Base-by-base conservation (phyloP, 2,113 vertebrate species). In the Channa argus region DNA sequence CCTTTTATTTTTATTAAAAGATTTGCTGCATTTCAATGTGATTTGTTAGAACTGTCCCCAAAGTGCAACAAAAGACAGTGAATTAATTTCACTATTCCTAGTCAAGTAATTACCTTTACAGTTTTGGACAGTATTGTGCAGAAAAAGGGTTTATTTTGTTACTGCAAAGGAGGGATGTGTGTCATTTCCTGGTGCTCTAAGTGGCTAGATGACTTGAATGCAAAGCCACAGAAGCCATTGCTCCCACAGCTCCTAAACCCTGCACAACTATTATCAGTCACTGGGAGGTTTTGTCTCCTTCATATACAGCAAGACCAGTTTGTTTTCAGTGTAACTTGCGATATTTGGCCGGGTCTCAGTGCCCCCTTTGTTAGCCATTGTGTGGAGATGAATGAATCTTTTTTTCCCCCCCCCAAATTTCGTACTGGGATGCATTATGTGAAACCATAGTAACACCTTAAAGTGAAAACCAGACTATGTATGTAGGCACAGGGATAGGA, bases 101-200 rank as follows among this genome's bases (percentile, higher is more conserved):
- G 33, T 1, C 0, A 53, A 37, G 51, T 15, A 56, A 76, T 68
- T 58, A 62, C 63, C n/a, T 36, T 2, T 43, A 9, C 37, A 11
- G 58, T 63, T 65, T 68, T 33, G 36, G 5, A 59, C 38, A 6
- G 49, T 43, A 45, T 55, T 51, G 36, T 47, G n/a, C 12, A 64
- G 38, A 62, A 75, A 63, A 11, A 34, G 37, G 61, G 61, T 82
- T 79, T 61, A 75, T 91, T 91, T 88, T 93, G 91, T 89, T 89
- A 90, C 89, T 76, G 70, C 84, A 66, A 84, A 92, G 70, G 65
- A 82, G 63, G 83, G 90, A 91, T 88, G 79, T 41, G 37, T 83
- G 75, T 89, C 69, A 93, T 92, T 96, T 94, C 91, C 92, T 92
- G 90, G 80, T 88, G 74, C 63, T 88, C 63, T 73, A 66, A 87